phyloP scores from a whole-genome alignment of 2,797 vertebrate species.

The Knipowitschia caucasica region DNA sequence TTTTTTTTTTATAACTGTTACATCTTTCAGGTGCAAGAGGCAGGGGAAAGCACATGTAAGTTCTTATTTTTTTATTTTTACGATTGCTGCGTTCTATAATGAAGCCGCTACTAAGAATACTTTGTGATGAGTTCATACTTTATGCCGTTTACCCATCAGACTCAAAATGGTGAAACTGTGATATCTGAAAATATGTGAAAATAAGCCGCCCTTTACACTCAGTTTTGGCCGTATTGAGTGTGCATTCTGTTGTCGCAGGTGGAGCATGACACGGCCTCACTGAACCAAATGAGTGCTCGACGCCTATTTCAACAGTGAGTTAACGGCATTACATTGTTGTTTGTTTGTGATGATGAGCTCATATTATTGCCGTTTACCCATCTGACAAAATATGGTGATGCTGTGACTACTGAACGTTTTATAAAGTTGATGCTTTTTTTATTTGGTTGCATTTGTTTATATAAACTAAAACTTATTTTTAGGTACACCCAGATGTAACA shows the following conservation, averaged over 20 bases:
- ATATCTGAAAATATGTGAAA: neutral
- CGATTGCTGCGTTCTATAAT: neutral
- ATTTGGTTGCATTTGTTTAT: too few relatives aligned
- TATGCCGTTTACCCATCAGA: conserved; percentile 85
- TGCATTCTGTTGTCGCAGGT: neutral
- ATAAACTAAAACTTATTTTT: neutral
- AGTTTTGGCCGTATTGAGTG: neutral
- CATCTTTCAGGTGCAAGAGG: neutral
- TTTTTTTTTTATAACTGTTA: too few relatives aligned
- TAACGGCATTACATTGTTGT: neutral
- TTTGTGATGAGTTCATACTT: conserved; percentile 58
- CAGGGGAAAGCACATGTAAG: too few relatives aligned
- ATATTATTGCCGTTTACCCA: conserved; percentile 79
- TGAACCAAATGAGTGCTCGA: neutral
- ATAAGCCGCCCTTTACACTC: neutral
- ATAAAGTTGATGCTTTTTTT: neutral
- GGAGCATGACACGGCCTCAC: neutral
- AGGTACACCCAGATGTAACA: neutral
- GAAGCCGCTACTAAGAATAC: neutral
- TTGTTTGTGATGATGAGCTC: conserved; percentile 57
- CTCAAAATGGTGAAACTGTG: conserved; percentile 69
- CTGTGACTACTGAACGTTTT: conserved; percentile 70
- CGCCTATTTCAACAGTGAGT: neutral
- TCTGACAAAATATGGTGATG: conserved; percentile 79
- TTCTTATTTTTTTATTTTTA: too few relatives aligned